Evolutionary conservation across 2,888 invertebrate genomes (phyloP).

Genomic region (Arrhopalites spinosus): DNA sequence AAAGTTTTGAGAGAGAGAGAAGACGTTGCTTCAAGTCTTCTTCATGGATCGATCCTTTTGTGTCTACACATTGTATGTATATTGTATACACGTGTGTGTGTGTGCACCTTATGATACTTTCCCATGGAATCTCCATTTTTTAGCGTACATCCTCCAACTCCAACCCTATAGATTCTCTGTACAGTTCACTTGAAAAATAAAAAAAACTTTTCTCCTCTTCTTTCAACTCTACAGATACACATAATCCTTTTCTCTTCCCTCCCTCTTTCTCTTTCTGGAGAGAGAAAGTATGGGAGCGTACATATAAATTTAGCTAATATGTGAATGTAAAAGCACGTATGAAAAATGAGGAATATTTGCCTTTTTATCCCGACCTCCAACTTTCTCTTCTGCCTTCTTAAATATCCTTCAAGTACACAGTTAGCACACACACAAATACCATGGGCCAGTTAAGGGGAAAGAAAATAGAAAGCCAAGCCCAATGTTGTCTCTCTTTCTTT

Average conservation of each 20-base stretch:
- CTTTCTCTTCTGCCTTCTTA: no score
- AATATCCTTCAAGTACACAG: no score
- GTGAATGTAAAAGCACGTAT: no score
- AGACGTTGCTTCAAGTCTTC: not conserved
- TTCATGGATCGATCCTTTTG: conserved; percentile 31
- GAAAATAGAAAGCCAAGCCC: no score
- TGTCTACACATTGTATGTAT: no score
- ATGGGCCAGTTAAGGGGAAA: no score
- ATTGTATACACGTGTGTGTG: not conserved
- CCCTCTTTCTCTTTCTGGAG: not conserved
- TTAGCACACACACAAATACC: no score
- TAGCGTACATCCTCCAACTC: not conserved
- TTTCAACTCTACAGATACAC: not conserved
- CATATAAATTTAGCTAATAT: no score
- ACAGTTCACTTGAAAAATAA: not conserved
- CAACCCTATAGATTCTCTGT: not conserved
- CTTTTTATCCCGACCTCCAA: not conserved
- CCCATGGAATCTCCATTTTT: conserved; percentile 4
- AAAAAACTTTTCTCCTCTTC: no score
- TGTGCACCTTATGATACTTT: conserved; percentile 6
- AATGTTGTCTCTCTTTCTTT: not conserved
- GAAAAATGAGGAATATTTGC: no score
- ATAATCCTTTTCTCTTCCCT: not conserved
- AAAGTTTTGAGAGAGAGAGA: not conserved
- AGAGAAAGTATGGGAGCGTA: not conserved